These are phyloP conservation scores for Neomicropteryx cornuta DNA, from an alignment of 1,140 invertebrate genomes.

Conservation along the genomic window DNA sequence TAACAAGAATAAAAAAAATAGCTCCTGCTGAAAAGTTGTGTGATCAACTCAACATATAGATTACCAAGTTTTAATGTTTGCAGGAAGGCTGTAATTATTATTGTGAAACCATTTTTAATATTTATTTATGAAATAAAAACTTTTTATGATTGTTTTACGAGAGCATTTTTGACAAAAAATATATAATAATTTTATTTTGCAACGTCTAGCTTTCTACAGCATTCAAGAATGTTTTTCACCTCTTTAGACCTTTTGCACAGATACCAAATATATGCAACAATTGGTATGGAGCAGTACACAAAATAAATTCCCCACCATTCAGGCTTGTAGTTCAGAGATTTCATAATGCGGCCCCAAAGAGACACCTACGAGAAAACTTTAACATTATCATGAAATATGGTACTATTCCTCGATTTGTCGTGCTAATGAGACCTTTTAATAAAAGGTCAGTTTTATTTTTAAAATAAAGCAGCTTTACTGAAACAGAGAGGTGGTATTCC, in stretches of 20 bases:
- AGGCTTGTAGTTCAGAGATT: slow-evolving; percentile 62
- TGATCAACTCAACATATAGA: background rate
- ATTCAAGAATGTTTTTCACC: slow-evolving; percentile 31
- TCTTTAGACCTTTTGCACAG: slow-evolving; percentile 51
- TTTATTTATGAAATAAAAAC: slow-evolving; percentile 2
- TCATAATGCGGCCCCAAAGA: slow-evolving; percentile 60
- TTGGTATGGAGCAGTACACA: slow-evolving; percentile 61
- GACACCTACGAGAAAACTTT: slow-evolving; percentile 48
- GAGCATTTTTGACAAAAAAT: too few relatives aligned
- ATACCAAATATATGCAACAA: slow-evolving; percentile 58
- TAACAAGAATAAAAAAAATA: too few relatives aligned
- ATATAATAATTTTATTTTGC: too few relatives aligned
- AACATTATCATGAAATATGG: background rate
- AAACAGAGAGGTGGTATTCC: too few relatives aligned
- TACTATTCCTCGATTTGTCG: too few relatives aligned
- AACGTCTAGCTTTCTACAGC: slow-evolving; percentile 7
- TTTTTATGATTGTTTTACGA: too few relatives aligned
- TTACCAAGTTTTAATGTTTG: background rate
- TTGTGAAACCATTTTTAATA: background rate
- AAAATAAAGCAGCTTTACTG: too few relatives aligned
- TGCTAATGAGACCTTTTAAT: too few relatives aligned
- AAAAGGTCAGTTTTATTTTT: too few relatives aligned
- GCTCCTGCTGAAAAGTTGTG: too few relatives aligned
- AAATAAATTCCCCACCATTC: slow-evolving; percentile 69
- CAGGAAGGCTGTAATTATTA: background rate